Conservation (phyloP, 2,113 vertebrate species). For the Butorides virescens region DNA sequence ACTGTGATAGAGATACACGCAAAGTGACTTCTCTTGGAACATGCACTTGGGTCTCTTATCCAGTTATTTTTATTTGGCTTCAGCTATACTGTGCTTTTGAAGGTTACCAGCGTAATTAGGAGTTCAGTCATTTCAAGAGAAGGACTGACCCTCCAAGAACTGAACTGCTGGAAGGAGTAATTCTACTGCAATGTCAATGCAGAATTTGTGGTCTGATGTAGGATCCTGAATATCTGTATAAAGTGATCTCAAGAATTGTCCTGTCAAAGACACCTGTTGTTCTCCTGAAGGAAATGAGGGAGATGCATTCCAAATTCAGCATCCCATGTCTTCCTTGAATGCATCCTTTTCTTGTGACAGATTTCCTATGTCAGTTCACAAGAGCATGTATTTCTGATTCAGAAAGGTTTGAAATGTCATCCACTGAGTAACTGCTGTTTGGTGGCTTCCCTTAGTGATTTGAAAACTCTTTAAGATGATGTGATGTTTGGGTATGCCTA, state of each 20-base stretch:
- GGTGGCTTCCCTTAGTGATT: neutral
- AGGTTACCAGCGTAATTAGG: neutral
- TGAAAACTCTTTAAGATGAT: neutral
- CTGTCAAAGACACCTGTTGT: neutral
- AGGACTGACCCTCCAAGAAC: neutral
- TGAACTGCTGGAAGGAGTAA: neutral
- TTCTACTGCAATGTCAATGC: fast-evolving
- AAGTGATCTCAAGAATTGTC: neutral
- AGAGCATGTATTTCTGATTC: neutral
- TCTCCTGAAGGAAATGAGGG: neutral
- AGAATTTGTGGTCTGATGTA: neutral
- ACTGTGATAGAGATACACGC: neutral
- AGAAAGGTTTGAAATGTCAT: neutral
- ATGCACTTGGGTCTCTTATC: neutral
- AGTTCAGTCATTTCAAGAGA: neutral
- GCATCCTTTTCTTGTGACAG: neutral
- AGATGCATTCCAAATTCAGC: neutral
- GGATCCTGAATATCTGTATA: neutral
- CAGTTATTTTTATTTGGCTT: neutral
- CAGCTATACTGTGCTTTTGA: neutral
- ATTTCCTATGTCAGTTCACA: neutral
- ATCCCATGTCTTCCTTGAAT: neutral
- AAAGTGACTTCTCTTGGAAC: neutral
- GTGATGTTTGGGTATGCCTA: neutral
- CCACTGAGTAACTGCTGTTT: neutral